These are phyloP conservation scores for Aegotheles bennettii DNA, from an alignment of 2,113 vertebrate species.

Conservation along the genomic window DNA sequence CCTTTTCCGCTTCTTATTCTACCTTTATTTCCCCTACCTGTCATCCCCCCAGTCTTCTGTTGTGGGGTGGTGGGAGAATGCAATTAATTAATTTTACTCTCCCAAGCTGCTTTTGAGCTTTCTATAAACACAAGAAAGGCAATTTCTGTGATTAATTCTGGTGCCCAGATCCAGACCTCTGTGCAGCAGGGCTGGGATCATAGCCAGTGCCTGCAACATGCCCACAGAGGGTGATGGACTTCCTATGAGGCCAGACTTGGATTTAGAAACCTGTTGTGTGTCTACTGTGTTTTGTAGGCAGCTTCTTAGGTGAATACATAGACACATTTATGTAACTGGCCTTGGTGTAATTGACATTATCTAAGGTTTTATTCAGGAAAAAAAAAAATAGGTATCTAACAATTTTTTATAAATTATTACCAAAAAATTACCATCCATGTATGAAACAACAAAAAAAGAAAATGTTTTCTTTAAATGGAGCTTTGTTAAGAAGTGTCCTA, in stretches of 20 bases:
- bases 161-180: not conserved
- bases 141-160: not conserved
- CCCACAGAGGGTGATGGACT: rapidly evolving
- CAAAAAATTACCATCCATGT: rapidly evolving
- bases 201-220: not conserved
- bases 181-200: not conserved
- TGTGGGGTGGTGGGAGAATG: not conserved
- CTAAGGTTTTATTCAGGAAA: not conserved
- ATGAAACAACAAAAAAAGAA: not conserved
- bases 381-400: not conserved
- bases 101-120: not conserved
- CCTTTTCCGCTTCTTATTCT: not conserved
- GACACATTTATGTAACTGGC: not conserved
- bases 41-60: not conserved
- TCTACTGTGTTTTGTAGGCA: not conserved
- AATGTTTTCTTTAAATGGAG: not conserved
- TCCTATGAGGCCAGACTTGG: not conserved
- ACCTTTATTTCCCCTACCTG: not conserved
- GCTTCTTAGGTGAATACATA: not conserved
- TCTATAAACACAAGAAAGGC: not conserved
- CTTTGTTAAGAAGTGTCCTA: not conserved
- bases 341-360: no score
- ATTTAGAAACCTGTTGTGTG: not conserved
- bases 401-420: not conserved
- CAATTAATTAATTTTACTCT: not conserved